These are phyloP conservation scores for Lontra canadensis DNA, from an alignment of 2,113 vertebrate genomes.

Conservation along the genomic window DNA sequence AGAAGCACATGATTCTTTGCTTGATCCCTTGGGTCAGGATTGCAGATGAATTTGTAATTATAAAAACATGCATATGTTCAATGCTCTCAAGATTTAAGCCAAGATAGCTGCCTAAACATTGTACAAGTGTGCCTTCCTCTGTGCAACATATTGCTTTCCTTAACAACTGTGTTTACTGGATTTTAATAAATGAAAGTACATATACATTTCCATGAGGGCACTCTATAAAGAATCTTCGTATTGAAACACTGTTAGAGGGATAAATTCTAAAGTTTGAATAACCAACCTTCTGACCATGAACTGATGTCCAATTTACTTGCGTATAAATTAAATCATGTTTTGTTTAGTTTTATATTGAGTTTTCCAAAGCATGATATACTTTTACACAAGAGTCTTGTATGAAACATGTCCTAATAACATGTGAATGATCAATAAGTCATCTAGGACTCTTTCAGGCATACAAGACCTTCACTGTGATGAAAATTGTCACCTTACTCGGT, in stretches of 20 bases:
- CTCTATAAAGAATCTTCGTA: background rate
- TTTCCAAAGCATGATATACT: background rate
- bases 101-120: background rate
- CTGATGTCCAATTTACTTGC: background rate
- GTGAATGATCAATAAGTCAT: background rate
- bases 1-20: background rate
- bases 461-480: background rate
- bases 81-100: background rate
- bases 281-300: background rate
- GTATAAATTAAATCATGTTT: background rate
- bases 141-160: background rate
- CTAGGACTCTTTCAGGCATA: background rate
- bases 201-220: background rate
- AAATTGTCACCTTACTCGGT: background rate
- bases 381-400: background rate
- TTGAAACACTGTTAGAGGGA: background rate
- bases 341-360: background rate
- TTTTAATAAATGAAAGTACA: constrained; percentile 14
- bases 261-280: constrained; percentile 41
- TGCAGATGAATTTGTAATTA: background rate
- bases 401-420: background rate
- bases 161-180: background rate
- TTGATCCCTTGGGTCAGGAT: background rate
- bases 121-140: background rate
- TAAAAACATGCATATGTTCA: background rate